Conservation (phyloP, 2,888 invertebrate genomes). For the Alitta virens region DNA sequence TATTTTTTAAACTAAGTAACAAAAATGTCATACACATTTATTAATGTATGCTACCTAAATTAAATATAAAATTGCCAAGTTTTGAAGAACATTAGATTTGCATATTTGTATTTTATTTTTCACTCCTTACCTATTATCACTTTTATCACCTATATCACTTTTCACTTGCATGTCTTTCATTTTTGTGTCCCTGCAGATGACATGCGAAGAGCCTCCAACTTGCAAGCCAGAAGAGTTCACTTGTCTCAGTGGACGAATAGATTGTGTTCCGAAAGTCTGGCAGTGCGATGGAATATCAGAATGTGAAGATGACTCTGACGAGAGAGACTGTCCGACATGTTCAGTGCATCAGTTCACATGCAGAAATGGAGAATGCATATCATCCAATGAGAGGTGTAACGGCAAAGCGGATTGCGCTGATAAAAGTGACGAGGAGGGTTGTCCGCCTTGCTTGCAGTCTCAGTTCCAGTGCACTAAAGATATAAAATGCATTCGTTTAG, state of each 20-base stretch:
- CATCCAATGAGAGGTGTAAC: slow-evolving; percentile 30
- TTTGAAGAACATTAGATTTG: too few relatives aligned
- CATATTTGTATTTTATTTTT: too few relatives aligned
- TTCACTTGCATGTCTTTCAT: too few relatives aligned
- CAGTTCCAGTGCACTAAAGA: slow-evolving; percentile 11
- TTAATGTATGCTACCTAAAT: too few relatives aligned
- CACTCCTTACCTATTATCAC: too few relatives aligned
- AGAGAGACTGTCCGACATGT: slow-evolving; percentile 44
- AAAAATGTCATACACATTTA: too few relatives aligned
- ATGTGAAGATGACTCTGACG: slow-evolving; percentile 54
- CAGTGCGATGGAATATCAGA: slow-evolving; percentile 82
- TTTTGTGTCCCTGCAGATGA: slow-evolving; percentile 57
- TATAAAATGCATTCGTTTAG: slow-evolving; percentile 62
- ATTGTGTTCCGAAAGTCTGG: slow-evolving; percentile 92
- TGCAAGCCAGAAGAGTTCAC: slow-evolving; percentile 71
- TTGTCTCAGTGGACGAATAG: slow-evolving; percentile 82
- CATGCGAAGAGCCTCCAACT: slow-evolving; percentile 61
- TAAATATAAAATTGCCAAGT: too few relatives aligned
- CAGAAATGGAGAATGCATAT: slow-evolving; percentile 44
- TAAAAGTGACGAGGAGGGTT: slow-evolving; percentile 31
- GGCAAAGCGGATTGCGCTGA: slow-evolving; percentile 35
- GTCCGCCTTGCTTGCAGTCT: slow-evolving; percentile 10
- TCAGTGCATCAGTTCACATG: slow-evolving; percentile 48
- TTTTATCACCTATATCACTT: too few relatives aligned
- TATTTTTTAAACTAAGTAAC: too few relatives aligned